Evolutionary conservation across 2,888 invertebrate species (phyloP), one percentile per base, ranked within the genome.

Genomic region (Synanthedon tipuliformis): DNA sequence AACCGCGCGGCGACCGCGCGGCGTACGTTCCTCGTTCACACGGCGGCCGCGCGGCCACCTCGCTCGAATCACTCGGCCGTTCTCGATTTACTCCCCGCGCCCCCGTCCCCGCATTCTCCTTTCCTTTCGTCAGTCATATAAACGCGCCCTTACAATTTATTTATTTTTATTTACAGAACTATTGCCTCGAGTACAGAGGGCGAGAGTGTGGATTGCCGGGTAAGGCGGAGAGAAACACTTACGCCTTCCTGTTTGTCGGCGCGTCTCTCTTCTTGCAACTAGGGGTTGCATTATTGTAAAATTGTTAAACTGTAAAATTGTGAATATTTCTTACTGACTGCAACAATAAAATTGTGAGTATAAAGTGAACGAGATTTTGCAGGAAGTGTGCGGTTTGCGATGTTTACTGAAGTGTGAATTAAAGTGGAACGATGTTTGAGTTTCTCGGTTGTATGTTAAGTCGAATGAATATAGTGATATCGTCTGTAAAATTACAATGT

Each of bases 171-270:
- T 77, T 74, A 50, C 87, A 87, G 87, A 84, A 73, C 64, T 87
- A 81, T 67, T 87, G 87, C 69, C 66, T 81, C 53, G 83, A 80
- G 66, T 87, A 85, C 61, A 75, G 80, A 15, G 81, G 75, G 1
- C 76, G 79, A 54, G 86, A 86, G 62, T 87, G 87, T 65, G 68
- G 73, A 8, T 53, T 70, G 53, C 58, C 68, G 11, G 73, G 66
- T 52, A 65, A 61, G 48, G 77, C 73, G 12, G 58, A 64, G 11
- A 57, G 57, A 40, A 53, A 56, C 48, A 59, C 65, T 53, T 59
- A 64, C 51, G 73, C 66, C 56, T 41, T 65, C 52, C 40, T 71
- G 23, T 59, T 83, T 55, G 59, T 78, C 51, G 63, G 70, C 60
- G 62, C 71, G 53, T 66, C 67, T 3, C 62, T 73, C 53, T 57